Evolutionary conservation across 1,140 invertebrate species (phyloP).

Genomic region (Mya arenaria): DNA sequence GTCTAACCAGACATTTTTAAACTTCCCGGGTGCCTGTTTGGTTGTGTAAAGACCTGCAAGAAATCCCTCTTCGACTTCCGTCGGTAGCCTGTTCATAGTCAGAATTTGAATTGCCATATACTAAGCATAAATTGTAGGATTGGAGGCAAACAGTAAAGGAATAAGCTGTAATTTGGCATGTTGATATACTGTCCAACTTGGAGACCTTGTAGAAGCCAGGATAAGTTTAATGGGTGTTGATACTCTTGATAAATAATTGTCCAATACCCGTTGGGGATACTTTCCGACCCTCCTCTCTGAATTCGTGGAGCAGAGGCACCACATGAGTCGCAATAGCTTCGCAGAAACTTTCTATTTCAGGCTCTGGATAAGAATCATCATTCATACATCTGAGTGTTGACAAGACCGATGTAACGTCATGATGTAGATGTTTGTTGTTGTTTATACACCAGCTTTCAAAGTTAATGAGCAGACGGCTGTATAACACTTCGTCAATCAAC

Average conservation of each 20-base stretch:
- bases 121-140: not conserved
- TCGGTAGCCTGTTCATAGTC: not conserved
- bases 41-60: not conserved
- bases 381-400: too few relatives aligned
- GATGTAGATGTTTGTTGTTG: slow-evolving; percentile 4
- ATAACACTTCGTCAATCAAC: slow-evolving; percentile 25
- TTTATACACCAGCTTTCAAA: too few relatives aligned
- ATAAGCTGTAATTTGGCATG: not conserved
- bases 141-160: not conserved
- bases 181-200: not conserved
- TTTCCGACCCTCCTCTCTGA: not conserved
- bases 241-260: not conserved
- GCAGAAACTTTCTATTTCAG: too few relatives aligned
- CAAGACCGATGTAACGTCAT: too few relatives aligned
- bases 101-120: slow-evolving; percentile 13
- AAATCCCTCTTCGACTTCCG: not conserved
- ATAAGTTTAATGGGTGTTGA: not conserved
- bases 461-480: too few relatives aligned
- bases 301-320: not conserved
- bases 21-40: not conserved
- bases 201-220: not conserved
- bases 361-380: too few relatives aligned
- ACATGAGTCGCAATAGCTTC: too few relatives aligned
- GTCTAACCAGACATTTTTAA: slow-evolving; percentile 38
- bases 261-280: not conserved